Base-by-base conservation (phyloP, 2,113 vertebrate species). In the Ibidorhyncha struthersii region DNA sequence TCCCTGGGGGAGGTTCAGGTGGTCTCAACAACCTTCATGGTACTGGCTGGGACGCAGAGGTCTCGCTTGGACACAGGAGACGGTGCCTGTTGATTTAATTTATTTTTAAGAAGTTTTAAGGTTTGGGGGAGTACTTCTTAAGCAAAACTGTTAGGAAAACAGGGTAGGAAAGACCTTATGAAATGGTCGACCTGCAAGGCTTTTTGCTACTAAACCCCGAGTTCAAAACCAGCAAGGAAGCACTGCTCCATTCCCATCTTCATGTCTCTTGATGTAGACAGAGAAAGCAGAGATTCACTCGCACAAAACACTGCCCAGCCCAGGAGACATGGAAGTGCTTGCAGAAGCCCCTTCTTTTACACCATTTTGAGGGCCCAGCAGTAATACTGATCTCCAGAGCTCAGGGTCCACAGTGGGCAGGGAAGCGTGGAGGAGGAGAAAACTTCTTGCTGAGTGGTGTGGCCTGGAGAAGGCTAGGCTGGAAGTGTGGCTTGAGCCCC, bases 251-350 rank as follows among this genome's bases (percentile, higher is more conserved):
- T 76, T 90, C 19, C 9, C 18, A 27, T 74, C 55, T 82, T 86
- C 47, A 1, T 62, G 32, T 20, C 11, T 55, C 50, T 70, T 0
- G 0, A 2, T 41, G 7, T 14, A 66, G 56, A 36, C 40, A 84
- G 56, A 71, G n/a, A 71, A 91, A 80, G 8, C 73, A 74, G 62
- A 92, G 8, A 52, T 47, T 65, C 27, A 58, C 70, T 94, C 1
- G 4, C 66, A 58, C 9, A n/a, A 27, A 81, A 38, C 25, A 53
- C 27, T 21, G 71, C 20, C 55, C 29, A 65, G 30, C 34, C 30
- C 38, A 59, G 61, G 32, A 52, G 55, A 45, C 20, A 10, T 16
- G 22, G 47, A 61, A 83, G 47, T 36, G 36, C 40, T 62, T 1
- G 1, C 52, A 61, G 47, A 49, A 91, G 4, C 27, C 14, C 21